Evolutionary conservation across 92 coral and sea anemone species (phyloP).

Genomic region (Scolanthus callimorphus): DNA sequence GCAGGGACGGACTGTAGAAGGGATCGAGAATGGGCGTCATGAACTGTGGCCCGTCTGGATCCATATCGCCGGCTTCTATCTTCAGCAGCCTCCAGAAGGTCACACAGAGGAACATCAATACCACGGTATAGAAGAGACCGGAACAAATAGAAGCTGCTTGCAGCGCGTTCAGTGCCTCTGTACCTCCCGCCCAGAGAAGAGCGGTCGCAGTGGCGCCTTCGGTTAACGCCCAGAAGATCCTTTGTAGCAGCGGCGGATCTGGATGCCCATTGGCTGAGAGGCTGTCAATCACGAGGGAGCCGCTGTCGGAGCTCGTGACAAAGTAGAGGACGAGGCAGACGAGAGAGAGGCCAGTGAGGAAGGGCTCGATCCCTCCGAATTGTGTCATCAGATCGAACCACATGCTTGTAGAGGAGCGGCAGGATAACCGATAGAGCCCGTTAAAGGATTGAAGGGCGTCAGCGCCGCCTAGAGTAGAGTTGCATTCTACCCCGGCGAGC

Average conservation of each 20-base stretch:
- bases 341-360: conserved; percentile 72
- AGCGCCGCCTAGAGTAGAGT: conserved; percentile 62
- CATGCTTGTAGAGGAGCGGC: conserved; percentile 63
- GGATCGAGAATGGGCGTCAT: conserved; percentile 55
- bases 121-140: conserved; percentile 71
- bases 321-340: conserved; percentile 73
- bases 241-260: conserved; percentile 83
- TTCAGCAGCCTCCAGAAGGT: conserved; percentile 77
- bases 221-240: conserved; percentile 92
- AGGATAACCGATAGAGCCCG: conserved; percentile 74
- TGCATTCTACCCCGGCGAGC: conserved; percentile 37
- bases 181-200: conserved; percentile 67
- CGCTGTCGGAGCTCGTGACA: conserved; percentile 96
- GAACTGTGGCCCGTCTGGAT: conserved; percentile 65
- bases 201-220: conserved; percentile 93
- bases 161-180: conserved; percentile 65
- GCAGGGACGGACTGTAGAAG: conserved; percentile 29
- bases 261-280: conserved; percentile 88
- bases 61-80: conserved; percentile 73
- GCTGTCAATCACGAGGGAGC: conserved; percentile 87
- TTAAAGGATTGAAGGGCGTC: conserved; percentile 35
- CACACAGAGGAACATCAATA: conserved; percentile 79
- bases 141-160: conserved; percentile 75
- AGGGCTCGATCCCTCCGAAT: conserved; percentile 58
- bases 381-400: conserved; percentile 79